Base-by-base conservation (phyloP, 2,888 invertebrate species). In the Clivina fossor region DNA sequence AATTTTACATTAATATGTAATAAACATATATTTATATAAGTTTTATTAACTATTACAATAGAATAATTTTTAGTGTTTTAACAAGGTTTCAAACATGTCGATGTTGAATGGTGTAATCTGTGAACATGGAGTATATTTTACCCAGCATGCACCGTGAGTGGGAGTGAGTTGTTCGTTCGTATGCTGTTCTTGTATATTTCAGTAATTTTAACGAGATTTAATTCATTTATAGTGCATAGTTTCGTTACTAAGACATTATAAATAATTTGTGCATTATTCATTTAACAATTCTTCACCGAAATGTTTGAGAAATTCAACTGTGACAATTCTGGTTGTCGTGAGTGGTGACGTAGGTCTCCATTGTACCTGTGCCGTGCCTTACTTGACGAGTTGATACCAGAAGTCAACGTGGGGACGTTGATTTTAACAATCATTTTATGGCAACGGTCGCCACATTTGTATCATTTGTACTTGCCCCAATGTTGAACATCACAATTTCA, bases 291-390 rank as follows among this genome's bases (percentile, higher is more conserved):
- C 26, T 15, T 28, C 16, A 24, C 9, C 11, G 44, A 53, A 44
- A 44, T 44, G 48, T 37, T 57, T 38, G 37, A 35, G 20, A 46
- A 38, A 47, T 24, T 20, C 47, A 57, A 38, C 56, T 55, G 60
- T 58, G 58, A 60, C 60, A 61, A 60, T 63, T 64, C 69, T 69
- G 69, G 68, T 68, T 68, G 68, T 67, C 66, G 64, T 62, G 60
- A 63, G 63, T 73, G 73, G 70, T 74, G 74, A 73, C 73, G 74
- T 73, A 69, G 53, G 71, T 73, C 72, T 73, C 72, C 72, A 73
- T 72, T 73, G 69, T 71, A 72, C 69, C 68, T 69, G 70, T 68
- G 66, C 65, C 64, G 67, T 68, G 69, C 67, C 67, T 70, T 67
- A 53, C 53, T 53, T 44, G 30, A 50, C 26, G 53, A 33, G 53